These are phyloP conservation scores for Tapirus indicus DNA, from an alignment of 2,797 vertebrate genomes.

Conservation along the genomic window DNA sequence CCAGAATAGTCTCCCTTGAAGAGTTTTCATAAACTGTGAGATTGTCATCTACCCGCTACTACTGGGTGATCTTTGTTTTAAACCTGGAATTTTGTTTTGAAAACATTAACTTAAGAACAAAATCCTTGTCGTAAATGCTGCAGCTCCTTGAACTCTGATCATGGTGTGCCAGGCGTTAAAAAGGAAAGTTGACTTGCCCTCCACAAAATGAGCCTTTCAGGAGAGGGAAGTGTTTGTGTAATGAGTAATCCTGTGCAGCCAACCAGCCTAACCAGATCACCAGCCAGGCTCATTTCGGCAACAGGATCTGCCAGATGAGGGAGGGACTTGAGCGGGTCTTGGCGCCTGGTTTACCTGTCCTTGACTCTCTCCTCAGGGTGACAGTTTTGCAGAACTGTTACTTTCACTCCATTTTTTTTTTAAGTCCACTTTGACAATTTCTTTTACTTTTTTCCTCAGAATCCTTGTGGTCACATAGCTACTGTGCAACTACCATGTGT, in stretches of 20 bases:
- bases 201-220: background rate
- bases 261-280: background rate
- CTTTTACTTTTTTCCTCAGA: background rate
- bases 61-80: constrained; percentile 14
- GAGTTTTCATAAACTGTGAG: background rate
- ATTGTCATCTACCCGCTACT: background rate
- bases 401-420: background rate
- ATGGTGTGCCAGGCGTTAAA: background rate
- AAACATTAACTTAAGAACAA: background rate
- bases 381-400: background rate
- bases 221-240: background rate
- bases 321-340: background rate
- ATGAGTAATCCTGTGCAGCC: background rate
- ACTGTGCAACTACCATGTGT: background rate
- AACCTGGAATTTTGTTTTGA: constrained; percentile 3
- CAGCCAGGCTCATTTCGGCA: background rate
- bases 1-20: background rate
- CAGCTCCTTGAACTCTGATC: background rate
- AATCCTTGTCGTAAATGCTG: background rate
- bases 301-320: background rate
- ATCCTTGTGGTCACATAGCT: background rate
- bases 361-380: background rate
- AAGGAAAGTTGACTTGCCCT: background rate
- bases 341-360: background rate
- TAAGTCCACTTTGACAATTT: background rate